Conservation (phyloP, 2,888 invertebrate genomes). For the Anthrax anthrax region DNA sequence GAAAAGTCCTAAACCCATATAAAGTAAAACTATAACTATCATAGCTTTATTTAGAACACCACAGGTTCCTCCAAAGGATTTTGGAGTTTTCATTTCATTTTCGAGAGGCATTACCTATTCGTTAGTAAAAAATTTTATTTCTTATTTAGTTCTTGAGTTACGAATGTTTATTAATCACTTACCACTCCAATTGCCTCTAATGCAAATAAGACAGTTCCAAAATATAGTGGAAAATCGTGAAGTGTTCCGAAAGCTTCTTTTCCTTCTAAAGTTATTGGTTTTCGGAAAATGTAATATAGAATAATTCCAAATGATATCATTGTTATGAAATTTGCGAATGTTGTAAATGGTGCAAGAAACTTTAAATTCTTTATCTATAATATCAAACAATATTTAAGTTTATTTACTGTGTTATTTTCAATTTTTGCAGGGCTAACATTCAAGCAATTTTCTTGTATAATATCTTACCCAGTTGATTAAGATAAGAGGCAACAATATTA, state of each 20-base stretch:
- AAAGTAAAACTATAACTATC: constrained; percentile 66
- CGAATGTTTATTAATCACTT: constrained; percentile 28
- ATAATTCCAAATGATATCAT: constrained; percentile 72
- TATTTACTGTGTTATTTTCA: no score
- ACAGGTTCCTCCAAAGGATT: constrained; percentile 58
- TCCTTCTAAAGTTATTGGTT: constrained; percentile 47
- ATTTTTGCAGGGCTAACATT: no score
- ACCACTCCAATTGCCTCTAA: constrained; percentile 90
- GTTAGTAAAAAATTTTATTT: background rate
- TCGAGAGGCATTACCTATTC: constrained; percentile 76
- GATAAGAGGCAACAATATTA: constrained; percentile 57
- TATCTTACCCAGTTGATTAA: constrained; percentile 63
- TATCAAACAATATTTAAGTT: no score
- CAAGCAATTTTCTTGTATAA: no score
- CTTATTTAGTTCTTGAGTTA: background rate
- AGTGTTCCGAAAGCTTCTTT: constrained; percentile 49
- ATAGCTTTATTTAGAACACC: constrained; percentile 80
- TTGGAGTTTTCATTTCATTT: constrained; percentile 85
- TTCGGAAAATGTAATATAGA: constrained; percentile 68
- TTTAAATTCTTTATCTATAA: constrained; percentile 53
- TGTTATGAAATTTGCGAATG: constrained; percentile 74
- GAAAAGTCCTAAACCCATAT: constrained; percentile 77
- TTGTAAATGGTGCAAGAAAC: constrained; percentile 77
- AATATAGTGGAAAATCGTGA: constrained; percentile 72
- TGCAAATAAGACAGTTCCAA: constrained; percentile 91